Conservation (phyloP, 2,888 invertebrate species). For the Lochmaea capreae region DNA sequence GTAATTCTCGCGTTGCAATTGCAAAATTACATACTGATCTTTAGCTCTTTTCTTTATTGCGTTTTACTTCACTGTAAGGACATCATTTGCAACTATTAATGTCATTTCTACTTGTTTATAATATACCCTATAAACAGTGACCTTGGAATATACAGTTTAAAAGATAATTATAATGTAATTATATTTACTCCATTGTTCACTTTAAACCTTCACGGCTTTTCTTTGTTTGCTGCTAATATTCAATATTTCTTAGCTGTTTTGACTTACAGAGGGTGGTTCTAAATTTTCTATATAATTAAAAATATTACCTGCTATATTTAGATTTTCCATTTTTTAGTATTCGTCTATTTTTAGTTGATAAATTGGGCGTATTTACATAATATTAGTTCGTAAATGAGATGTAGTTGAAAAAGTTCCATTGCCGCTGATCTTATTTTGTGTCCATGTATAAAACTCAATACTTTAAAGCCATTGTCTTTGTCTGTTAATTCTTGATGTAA, state of each 20-base stretch:
- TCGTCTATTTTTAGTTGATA: no score
- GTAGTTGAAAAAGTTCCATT: no score
- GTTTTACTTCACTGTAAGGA: constrained; percentile 48
- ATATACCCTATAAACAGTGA: constrained; percentile 53
- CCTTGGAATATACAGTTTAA: constrained; percentile 62
- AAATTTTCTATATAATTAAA: neutral
- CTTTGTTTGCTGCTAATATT: constrained; percentile 56
- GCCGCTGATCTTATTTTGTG: no score
- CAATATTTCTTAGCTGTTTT: neutral
- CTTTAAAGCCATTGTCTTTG: no score
- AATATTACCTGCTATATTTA: neutral
- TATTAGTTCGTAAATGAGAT: no score
- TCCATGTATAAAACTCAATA: no score
- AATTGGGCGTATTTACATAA: no score
- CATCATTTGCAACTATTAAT: constrained; percentile 42
- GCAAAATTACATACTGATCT: constrained; percentile 46
- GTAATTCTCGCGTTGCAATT: constrained; percentile 40
- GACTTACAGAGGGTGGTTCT: neutral
- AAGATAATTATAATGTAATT: constrained; percentile 63
- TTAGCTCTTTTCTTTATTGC: constrained; percentile 49
- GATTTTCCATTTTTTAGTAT: no score
- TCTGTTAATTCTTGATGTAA: no score
- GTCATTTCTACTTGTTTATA: constrained; percentile 44
- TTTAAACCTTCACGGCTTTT: constrained; percentile 58
- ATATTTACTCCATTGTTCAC: constrained; percentile 61